Evolutionary conservation across 1,140 invertebrate genomes (phyloP), one percentile per base, ranked within the genome.

Genomic region (Olivierus martensii): DNA sequence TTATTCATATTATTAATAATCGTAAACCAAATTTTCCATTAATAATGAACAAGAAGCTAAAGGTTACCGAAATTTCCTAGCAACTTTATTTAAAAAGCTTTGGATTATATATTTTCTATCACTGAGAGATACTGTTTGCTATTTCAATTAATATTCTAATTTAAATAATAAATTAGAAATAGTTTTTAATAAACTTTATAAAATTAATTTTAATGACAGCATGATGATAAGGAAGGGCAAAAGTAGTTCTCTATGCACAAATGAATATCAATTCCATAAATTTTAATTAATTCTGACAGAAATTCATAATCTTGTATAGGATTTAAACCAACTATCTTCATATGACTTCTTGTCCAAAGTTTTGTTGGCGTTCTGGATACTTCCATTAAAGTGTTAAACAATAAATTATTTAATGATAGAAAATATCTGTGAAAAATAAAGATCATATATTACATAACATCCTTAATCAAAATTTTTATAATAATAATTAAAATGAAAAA

Each of bases 251-350:
- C 28, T 28, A 28, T 28, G 9, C 28, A 28, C 9, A 28, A 28
- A 28, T 28, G 28, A 34, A 71, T 68, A 62, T 72, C 70, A 54
- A 72, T 71, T 34, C 68, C 69, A 65, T 71, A 72, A 51, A 65
- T 65, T 53, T 72, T 69, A 28, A 69, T 65, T 41, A 72, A 57
- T 53, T 72, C 68, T 64, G 70, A 68, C 3, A 72, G 62, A 53
- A 72, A 72, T 1, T 62, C 57, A 36, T 67, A 59, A 57, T 72
- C 70, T 35, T 66, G 67, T 7, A 64, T 54, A 3, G 70, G 69
- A 59, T 72, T 68, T 10, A 72, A 63, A 6, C 67, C 68, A 61
- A 71, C 67, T 41, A 56, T 60, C 51, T 66, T 66, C 68, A 71
- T 69, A 59, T 70, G 67, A 35, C 69, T 67, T 7, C 65, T 66